Evolutionary conservation across 2,797 vertebrate species (phyloP), one percentile per base, ranked within the genome.

Genomic region (Echeneis naucrates): DNA sequence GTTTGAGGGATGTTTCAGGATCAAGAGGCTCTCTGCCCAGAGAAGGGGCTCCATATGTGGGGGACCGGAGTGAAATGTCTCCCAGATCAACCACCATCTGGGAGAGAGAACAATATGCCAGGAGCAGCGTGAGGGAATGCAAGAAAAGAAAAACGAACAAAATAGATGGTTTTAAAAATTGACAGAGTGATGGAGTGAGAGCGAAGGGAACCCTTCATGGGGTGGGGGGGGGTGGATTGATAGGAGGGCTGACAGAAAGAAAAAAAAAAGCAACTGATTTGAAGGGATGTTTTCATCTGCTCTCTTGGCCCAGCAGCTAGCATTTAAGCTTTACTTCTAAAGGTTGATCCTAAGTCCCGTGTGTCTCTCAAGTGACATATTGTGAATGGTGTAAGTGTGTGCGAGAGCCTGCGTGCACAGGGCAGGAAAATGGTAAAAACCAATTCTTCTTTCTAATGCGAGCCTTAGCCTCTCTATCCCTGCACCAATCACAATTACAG

Each of bases 81-180:
- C 75, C 32, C 61, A 45, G 66, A 81, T 84, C 72, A 80, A 71
- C 74, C 66, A 52, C 87, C 87, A 88, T 94, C 87, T 92, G 90
- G 75, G 75, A 80, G 68, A 83, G 27, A 61, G 53, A 69, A 77
- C 54, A 72, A 65, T 55, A 70, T 80, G 83, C 84, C 85, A 84
- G 81, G 72, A 78, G 68, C 33, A 65, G 55, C 52, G 68, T 61
- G 37, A 53, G 32, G 30, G n/a, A n/a, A n/a, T n/a, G n/a, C n/a
- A n/a, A n/a, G n/a, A 21, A 53, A 45, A 38, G 47, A 51, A 38
- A 38, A 32, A 66, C 53, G 69, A 5, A 72, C 24, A 7, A 74
- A 77, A 81, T 68, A 59, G 45, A 78, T 67, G 61, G 47, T 33
- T 74, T n/a, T 44, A 66, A 76, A 72, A 76, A 21, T 17, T 78